Percentiles rank a stretch among this genome's conserved stretches.
Conservation (phyloP, 1,140 invertebrate genomes). For the Drosophila erecta region DNA sequence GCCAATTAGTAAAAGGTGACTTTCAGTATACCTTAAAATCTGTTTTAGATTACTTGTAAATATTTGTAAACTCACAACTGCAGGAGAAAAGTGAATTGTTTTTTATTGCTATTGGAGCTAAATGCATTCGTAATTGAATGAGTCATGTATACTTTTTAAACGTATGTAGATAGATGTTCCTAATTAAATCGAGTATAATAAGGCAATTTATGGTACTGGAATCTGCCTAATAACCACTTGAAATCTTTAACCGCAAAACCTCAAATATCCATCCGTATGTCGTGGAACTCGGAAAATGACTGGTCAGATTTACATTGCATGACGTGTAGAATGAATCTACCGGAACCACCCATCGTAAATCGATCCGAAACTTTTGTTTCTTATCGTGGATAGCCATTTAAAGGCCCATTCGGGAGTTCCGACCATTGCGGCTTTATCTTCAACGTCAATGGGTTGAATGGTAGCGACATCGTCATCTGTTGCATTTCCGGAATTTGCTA, state of each 20-base stretch:
- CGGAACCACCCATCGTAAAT: constrained; percentile 20
- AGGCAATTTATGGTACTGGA: constrained; percentile 3
- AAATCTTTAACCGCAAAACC: constrained; percentile 19
- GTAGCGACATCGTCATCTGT: not conserved
- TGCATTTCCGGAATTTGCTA: not conserved
- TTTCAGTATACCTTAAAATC: not conserved
- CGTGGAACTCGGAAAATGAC: not conserved
- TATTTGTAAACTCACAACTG: not conserved
- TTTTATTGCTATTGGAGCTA: not conserved
- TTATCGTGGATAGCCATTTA: not conserved
- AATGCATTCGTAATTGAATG: not conserved
- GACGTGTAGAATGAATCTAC: constrained; percentile 2
- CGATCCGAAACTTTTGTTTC: constrained; percentile 3
- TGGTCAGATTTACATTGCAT: not conserved
- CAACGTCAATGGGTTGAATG: constrained; percentile 2
- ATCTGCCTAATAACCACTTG: not conserved
- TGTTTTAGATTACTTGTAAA: not conserved
- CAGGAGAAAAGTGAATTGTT: no score
- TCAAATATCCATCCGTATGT: not conserved
- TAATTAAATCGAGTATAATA: constrained; percentile 1
- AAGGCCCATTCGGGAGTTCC: constrained; percentile 19
- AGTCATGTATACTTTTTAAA: constrained; percentile 8
- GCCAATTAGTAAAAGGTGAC: not conserved
- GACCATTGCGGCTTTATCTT: not conserved
- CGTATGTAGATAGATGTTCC: not conserved